A percentile compares a stretch with the other conserved stretches of the same genome.
Evolutionary conservation across 1,140 invertebrate genomes (phyloP).

Genomic region (Drosophila quadrilineata): DNA sequence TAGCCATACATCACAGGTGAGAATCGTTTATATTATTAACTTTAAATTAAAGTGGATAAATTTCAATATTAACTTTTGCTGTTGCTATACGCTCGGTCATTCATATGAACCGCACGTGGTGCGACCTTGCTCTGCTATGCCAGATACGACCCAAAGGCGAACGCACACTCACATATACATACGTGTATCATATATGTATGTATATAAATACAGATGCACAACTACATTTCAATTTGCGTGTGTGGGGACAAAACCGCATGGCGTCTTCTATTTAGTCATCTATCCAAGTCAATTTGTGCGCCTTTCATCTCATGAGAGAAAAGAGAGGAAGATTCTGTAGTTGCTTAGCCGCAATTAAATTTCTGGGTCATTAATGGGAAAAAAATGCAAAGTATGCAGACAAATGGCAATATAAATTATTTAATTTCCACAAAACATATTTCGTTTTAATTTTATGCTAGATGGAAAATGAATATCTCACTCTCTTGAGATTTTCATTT

Average conservation of each 20-base stretch:
- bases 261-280: constrained; percentile 40
- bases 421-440: constrained; percentile 57
- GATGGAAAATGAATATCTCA: constrained; percentile 25
- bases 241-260: constrained; percentile 21
- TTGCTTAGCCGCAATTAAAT: constrained; percentile 38
- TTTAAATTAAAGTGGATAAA: too few relatives aligned
- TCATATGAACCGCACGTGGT: too few relatives aligned
- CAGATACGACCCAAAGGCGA: too few relatives aligned
- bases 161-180: not conserved
- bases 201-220: not conserved
- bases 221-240: not conserved
- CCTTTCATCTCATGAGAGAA: constrained; percentile 42
- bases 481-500: constrained; percentile 13
- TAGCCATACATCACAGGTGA: too few relatives aligned
- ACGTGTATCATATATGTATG: not conserved
- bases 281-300: constrained; percentile 51
- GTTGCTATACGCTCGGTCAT: too few relatives aligned
- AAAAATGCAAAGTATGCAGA: constrained; percentile 65
- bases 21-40: too few relatives aligned
- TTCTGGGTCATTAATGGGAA: constrained; percentile 68
- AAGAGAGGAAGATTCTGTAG: constrained; percentile 3
- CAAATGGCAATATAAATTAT: constrained; percentile 72
- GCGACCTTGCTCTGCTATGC: too few relatives aligned
- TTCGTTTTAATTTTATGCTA: constrained; percentile 51
- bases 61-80: not conserved